Conservation (phyloP, 2,113 vertebrate species). For the Alaudala cheleensis region DNA sequence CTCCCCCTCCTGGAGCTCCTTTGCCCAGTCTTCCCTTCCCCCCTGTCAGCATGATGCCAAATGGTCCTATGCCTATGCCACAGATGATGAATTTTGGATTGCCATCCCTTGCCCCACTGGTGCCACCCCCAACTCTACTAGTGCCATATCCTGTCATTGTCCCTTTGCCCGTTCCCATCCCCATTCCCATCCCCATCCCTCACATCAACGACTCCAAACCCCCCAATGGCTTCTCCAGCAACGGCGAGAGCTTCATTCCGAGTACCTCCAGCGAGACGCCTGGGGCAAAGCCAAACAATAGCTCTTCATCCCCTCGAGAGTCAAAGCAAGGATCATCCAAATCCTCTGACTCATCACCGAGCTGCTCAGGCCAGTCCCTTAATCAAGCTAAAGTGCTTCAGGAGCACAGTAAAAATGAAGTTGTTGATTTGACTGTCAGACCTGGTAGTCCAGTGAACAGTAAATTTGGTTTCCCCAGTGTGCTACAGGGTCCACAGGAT, state of each 20-base stretch:
- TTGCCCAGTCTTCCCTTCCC: constrained; percentile 91
- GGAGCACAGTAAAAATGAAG: constrained; percentile 79
- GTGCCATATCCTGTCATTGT: constrained; percentile 98
- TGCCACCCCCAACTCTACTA: constrained; percentile 94
- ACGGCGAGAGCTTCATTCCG: constrained; percentile 82
- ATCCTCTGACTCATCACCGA: constrained; percentile 80
- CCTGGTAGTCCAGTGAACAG: constrained; percentile 79
- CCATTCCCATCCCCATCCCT: constrained; percentile 95
- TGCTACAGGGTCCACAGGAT: constrained; percentile 79
- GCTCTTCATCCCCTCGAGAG: constrained; percentile 79
- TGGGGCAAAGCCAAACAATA: constrained; percentile 79
- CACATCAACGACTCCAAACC: constrained; percentile 85
- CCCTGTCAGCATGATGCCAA: constrained; percentile 94
- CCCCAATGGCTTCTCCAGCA: constrained; percentile 86
- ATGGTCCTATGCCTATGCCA: constrained; percentile 90
- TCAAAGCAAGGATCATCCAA: constrained; percentile 82
- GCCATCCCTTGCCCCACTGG: constrained; percentile 93
- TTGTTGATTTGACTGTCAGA: constrained; percentile 90
- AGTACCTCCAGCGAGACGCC: constrained; percentile 81
- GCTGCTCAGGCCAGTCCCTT: constrained; percentile 83
- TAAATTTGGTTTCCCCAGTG: constrained; percentile 77
- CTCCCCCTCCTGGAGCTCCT: constrained; percentile 85
- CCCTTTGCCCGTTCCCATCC: constrained; percentile 94
- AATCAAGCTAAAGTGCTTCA: constrained; percentile 77
- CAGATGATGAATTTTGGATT: constrained; percentile 97